Evolutionary conservation across 2,888 invertebrate species (phyloP).

Genomic region (Julus scanicus): DNA sequence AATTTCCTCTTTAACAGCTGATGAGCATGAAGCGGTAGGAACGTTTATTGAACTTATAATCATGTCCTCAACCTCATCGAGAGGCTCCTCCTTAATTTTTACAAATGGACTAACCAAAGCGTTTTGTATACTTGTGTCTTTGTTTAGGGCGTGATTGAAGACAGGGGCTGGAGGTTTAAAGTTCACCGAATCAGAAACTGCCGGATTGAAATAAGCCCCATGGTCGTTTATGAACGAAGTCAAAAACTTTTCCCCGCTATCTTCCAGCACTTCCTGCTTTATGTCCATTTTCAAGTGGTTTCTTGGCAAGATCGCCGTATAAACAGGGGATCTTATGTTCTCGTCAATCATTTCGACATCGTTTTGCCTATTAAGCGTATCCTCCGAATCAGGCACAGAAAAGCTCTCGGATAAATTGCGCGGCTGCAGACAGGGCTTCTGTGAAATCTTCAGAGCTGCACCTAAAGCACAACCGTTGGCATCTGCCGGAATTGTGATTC

Average conservation of each 20-base stretch:
- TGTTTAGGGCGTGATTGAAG: neutral
- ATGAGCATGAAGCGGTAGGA: neutral
- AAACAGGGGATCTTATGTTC: neutral
- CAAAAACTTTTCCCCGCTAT: neutral
- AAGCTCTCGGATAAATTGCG: neutral
- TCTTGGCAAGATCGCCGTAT: neutral
- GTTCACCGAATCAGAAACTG: neutral
- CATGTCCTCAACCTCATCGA: neutral
- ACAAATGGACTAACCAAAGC: neutral
- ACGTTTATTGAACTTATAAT: neutral
- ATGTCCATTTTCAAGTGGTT: neutral
- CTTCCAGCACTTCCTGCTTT: slow-evolving; percentile 17
- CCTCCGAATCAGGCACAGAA: neutral
- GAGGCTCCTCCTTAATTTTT: neutral
- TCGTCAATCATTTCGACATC: too few species aligned
- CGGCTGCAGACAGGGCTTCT: neutral
- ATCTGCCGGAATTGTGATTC: slow-evolving; percentile 26
- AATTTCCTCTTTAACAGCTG: neutral
- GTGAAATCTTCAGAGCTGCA: neutral
- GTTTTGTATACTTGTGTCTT: neutral
- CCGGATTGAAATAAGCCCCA: slow-evolving; percentile 44
- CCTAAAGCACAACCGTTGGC: neutral
- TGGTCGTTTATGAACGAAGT: slow-evolving; percentile 50
- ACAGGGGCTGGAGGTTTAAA: neutral
- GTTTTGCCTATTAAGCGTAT: neutral